A percentile compares a stretch with the other conserved stretches of the same genome.
These are phyloP conservation scores for Glossophaga mutica DNA, from an alignment of 2,797 vertebrate genomes.

Conservation along the genomic window DNA sequence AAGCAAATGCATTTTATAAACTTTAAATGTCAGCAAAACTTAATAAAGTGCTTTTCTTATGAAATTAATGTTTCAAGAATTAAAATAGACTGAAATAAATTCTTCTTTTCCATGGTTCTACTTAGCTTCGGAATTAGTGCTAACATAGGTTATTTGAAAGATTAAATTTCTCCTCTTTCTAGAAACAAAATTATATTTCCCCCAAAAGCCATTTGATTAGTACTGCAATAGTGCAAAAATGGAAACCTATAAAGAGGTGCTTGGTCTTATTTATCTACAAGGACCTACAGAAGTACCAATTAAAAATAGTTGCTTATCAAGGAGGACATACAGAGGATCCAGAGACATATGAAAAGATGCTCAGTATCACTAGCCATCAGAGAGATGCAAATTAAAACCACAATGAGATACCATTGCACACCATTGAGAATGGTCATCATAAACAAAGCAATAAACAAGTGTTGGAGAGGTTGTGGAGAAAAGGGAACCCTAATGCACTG, in stretches of 20 bases:
- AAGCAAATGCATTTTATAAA: constrained; percentile 30
- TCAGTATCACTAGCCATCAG: no score
- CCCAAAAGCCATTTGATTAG: constrained; percentile 15
- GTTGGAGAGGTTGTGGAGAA: no score
- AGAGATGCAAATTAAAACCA: no score
- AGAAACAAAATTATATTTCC: constrained; percentile 38
- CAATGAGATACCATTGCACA: no score
- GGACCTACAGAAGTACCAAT: neutral
- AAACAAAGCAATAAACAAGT: no score
- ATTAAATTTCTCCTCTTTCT: constrained; percentile 42
- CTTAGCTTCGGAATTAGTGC: constrained; percentile 30
- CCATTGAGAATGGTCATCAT: no score
- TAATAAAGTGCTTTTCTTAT: constrained; percentile 55
- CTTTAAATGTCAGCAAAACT: constrained; percentile 53
- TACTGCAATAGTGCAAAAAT: neutral
- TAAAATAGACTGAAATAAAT: constrained; percentile 49
- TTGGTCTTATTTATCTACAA: constrained; percentile 27
- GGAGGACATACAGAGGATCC: no score
- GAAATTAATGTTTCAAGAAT: constrained; percentile 49
- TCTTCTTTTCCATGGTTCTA: constrained; percentile 12
- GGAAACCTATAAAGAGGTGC: constrained; percentile 1
- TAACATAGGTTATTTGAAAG: constrained; percentile 5
- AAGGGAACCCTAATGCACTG: no score
- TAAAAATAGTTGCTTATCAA: neutral
- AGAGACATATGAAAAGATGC: no score